Conservation (phyloP, 2,113 vertebrate genomes). For the Mobula birostris region DNA sequence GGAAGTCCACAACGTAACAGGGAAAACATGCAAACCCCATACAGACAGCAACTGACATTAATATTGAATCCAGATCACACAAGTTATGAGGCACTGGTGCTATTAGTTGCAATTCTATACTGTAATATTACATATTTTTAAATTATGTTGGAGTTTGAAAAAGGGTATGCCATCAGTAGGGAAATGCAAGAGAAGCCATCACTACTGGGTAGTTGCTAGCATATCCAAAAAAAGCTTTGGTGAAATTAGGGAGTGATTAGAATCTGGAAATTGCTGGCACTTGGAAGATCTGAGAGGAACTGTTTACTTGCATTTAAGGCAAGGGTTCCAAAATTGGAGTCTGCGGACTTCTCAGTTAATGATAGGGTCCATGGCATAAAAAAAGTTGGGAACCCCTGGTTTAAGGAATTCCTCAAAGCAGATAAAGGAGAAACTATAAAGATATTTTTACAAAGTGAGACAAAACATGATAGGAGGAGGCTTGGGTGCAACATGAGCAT, state of each 20-base stretch:
- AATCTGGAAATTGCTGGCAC: not conserved
- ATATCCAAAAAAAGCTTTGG: not conserved
- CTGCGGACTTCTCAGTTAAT: too few relatives aligned
- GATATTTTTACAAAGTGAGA: not conserved
- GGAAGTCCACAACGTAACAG: too few relatives aligned
- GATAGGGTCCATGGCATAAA: too few relatives aligned
- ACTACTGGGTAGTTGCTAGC: not conserved
- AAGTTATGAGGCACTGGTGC: too few relatives aligned
- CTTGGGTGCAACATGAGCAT: not conserved
- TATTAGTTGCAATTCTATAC: too few relatives aligned
- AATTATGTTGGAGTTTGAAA: not conserved
- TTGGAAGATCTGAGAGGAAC: not conserved
- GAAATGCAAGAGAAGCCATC: not conserved
- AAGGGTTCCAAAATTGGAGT: too few relatives aligned
- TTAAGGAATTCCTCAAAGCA: not conserved
- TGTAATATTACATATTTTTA: not conserved
- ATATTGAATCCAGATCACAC: too few relatives aligned
- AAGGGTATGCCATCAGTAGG: not conserved
- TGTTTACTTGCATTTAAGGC: not conserved
- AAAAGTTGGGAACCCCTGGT: too few relatives aligned
- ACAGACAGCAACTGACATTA: too few relatives aligned
- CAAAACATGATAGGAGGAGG: not conserved
- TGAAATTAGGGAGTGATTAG: not conserved
- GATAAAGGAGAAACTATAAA: not conserved
- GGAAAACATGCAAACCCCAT: too few relatives aligned